Evolutionary conservation across 2,888 invertebrate species (phyloP), one percentile per base, ranked within the genome.

Genomic region (Parthenolecanium corni): DNA sequence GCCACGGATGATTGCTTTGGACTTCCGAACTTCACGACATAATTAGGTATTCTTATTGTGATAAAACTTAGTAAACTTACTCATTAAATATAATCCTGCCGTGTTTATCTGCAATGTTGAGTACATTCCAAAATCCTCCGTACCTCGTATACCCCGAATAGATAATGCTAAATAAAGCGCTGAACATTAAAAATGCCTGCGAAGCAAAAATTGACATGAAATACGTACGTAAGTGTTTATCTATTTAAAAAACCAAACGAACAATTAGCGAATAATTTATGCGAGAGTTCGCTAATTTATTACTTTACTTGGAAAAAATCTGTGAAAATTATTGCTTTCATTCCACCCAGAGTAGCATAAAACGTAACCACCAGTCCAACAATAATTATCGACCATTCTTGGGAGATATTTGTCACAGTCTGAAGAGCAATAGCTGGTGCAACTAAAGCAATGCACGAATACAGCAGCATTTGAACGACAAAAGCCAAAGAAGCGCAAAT

Each of bases 401-500:
- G 73, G 21, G 75, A 73, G 44, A 78, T 67, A 42, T 78, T 77
- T 1, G 78, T 78, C 5, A 79, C 78, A 1, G 81, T 75, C 67
- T 75, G 75, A 24, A 96, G 73, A 0, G 94, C 93, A 67, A 96
- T 77, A 0, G 95, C 87, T 1, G 96, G 95, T 0, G 95, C 94
- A 73, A 90, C 95, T 9, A 96, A 75, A 18, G 93, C 95, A 68
- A 96, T 87, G 1, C 93, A 89, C 78, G 89, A 89, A 69, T 90
- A 90, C 20, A 91, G 76, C 68, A 92, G 81, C 85, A 93, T 89
- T 77, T 96, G 95, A 46, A 90, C 70, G 58, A 87, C 85, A 71
- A 92, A 95, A 0, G 87, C 84, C 58, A 89, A 70, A 2, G 93
- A 91, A 0, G 91, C 92, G 18, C 83, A 74, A 66, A 87, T 74